These are phyloP conservation scores for Caranx ignobilis DNA, from an alignment of 2,113 vertebrate genomes.

Conservation along the genomic window DNA sequence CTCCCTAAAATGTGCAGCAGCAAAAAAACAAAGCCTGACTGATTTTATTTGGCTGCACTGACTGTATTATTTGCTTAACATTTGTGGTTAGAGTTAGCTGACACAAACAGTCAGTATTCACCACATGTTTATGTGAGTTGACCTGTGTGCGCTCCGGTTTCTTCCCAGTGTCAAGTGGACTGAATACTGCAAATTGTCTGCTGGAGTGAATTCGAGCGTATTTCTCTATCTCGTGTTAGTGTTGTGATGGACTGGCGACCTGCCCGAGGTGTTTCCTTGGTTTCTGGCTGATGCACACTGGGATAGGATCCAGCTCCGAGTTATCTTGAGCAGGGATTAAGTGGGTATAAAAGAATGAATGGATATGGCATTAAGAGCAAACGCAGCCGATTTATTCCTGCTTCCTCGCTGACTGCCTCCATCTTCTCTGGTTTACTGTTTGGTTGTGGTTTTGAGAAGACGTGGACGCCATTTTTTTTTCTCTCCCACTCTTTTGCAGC, in stretches of 20 bases:
- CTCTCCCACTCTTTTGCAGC: background rate
- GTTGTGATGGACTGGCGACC: constrained; percentile 38
- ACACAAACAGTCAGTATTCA: background rate
- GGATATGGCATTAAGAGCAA: background rate
- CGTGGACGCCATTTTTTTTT: background rate
- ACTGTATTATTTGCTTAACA: no score
- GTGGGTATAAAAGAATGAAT: background rate
- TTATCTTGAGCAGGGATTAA: background rate
- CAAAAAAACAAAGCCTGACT: background rate
- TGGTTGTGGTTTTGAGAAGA: background rate
- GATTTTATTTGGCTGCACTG: background rate
- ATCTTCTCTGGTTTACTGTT: background rate
- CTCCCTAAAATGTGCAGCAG: background rate
- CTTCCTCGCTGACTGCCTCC: background rate
- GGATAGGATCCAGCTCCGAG: constrained; percentile 16
- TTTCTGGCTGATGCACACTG: constrained; percentile 2
- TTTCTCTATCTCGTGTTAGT: constrained; percentile 9
- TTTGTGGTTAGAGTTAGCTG: background rate
- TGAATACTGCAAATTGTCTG: constrained; percentile 19
- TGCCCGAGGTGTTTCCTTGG: constrained; percentile 1
- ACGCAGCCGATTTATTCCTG: constrained; percentile 5
- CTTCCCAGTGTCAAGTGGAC: background rate
- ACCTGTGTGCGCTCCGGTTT: constrained; percentile 10
- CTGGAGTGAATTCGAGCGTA: constrained; percentile 24
- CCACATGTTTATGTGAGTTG: background rate